Evolutionary conservation across 2,797 vertebrate genomes (phyloP).

Genomic region (Lagodon rhomboides): DNA sequence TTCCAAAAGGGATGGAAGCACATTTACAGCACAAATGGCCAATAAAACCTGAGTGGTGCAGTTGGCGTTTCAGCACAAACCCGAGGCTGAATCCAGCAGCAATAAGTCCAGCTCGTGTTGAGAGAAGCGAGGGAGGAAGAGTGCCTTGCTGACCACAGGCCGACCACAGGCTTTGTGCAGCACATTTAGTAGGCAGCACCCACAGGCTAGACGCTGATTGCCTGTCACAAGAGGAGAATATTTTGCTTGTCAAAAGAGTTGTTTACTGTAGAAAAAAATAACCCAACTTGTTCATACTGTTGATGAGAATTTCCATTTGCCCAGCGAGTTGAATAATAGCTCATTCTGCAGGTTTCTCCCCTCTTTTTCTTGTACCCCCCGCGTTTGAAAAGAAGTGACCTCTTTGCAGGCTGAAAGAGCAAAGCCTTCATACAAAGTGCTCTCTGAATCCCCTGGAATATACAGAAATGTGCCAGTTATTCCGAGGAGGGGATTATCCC

Average conservation of each 20-base stretch:
- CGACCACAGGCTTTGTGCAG: slow-evolving; percentile 52
- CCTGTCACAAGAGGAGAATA: slow-evolving; percentile 36
- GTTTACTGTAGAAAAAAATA: slow-evolving; percentile 68
- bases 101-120: slow-evolving; percentile 27
- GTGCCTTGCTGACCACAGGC: slow-evolving; percentile 47
- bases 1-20: neutral
- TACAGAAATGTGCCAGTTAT: slow-evolving; percentile 80
- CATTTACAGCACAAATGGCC: slow-evolving; percentile 8
- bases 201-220: slow-evolving; percentile 44
- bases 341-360: slow-evolving; percentile 50
- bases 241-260: slow-evolving; percentile 43
- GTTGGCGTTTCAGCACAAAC: slow-evolving; percentile 12
- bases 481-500: slow-evolving; percentile 81
- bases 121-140: slow-evolving; percentile 36
- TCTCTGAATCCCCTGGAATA: slow-evolving; percentile 71
- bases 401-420: slow-evolving; percentile 77
- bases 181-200: slow-evolving; percentile 53
- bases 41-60: slow-evolving; percentile 8
- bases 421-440: slow-evolving; percentile 74
- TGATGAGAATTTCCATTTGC: slow-evolving; percentile 70
- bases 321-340: slow-evolving; percentile 68
- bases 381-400: slow-evolving; percentile 72
- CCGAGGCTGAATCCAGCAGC: slow-evolving; percentile 9
- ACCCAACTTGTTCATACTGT: slow-evolving; percentile 39
- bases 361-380: slow-evolving; percentile 42